phyloP scores from a whole-genome alignment of 2,888 invertebrate species.

The Incurvaria masculella region DNA sequence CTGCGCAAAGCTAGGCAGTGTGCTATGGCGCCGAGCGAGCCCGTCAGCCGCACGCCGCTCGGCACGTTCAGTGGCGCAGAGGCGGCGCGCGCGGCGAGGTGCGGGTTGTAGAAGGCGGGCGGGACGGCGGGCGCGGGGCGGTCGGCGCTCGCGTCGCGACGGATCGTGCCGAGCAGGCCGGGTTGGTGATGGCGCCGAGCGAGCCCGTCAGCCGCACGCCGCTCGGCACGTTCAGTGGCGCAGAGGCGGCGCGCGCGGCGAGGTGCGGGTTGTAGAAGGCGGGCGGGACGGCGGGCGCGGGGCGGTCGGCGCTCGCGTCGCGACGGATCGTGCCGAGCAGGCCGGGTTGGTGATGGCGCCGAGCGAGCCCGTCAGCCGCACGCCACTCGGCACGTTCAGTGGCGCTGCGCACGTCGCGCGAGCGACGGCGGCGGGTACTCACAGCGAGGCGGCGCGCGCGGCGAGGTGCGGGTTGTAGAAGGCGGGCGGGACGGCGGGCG shows the following conservation, averaged over 20 bases:
- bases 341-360: constrained; percentile 10
- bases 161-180: constrained; percentile 6
- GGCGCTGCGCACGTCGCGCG: constrained; percentile 4
- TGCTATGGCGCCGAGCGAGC: constrained; percentile 12
- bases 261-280: constrained; percentile 7
- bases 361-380: constrained; percentile 11
- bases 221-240: constrained; percentile 6
- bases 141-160: constrained; percentile 12
- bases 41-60: constrained; percentile 8
- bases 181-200: constrained; percentile 10
- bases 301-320: constrained; percentile 11
- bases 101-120: constrained; percentile 8
- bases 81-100: constrained; percentile 21
- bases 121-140: constrained; percentile 9
- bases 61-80: constrained; percentile 15
- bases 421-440: constrained; percentile 17
- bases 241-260: constrained; percentile 24
- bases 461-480: constrained; percentile 16
- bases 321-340: too few relatives aligned
- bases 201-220: constrained; percentile 10
- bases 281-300: constrained; percentile 10
- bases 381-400: constrained; percentile 6
- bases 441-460: constrained; percentile 30
- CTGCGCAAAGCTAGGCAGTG: too few relatives aligned
- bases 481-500: constrained; percentile 43